phyloP scores from a whole-genome alignment of 2,888 invertebrate species.

The Melipona bicolor region DNA sequence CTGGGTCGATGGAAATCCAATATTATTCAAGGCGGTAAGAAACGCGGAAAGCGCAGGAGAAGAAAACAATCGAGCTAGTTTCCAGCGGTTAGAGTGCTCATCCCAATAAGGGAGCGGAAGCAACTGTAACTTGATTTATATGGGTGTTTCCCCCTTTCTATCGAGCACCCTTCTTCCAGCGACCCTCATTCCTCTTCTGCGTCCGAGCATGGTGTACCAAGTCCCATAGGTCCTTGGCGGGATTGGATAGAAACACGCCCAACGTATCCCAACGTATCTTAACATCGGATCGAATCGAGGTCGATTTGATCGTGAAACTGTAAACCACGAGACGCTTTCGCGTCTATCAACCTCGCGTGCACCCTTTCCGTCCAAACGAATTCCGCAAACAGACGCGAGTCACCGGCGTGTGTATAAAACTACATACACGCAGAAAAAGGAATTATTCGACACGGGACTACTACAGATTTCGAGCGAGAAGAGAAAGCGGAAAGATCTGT shows the following conservation, averaged over 20 bases:
- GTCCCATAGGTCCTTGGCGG: constrained; percentile 57
- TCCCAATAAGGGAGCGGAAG: constrained; percentile 68
- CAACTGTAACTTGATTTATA: constrained; percentile 76
- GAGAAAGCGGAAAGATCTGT: constrained; percentile 9
- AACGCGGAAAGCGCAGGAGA: constrained; percentile 46
- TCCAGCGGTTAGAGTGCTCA: constrained; percentile 63
- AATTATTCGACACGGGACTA: constrained; percentile 9
- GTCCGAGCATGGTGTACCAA: constrained; percentile 62
- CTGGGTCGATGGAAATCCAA: constrained; percentile 57
- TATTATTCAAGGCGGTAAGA: constrained; percentile 59
- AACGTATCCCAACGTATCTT: constrained; percentile 47
- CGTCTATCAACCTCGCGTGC: not conserved
- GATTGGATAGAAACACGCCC: constrained; percentile 56
- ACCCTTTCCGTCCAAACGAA: not conserved
- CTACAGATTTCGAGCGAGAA: constrained; percentile 2
- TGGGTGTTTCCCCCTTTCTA: constrained; percentile 72
- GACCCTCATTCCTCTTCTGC: constrained; percentile 61
- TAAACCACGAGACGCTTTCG: constrained; percentile 9
- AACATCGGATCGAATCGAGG: constrained; percentile 27
- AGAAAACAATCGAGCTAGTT: constrained; percentile 60
- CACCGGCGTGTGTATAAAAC: not conserved
- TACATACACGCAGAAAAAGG: not conserved
- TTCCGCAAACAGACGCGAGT: not conserved
- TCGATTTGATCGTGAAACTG: constrained; percentile 38
- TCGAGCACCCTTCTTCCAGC: constrained; percentile 55